Conservation (phyloP, 2,797 vertebrate genomes). For the Macropodus opercularis region DNA sequence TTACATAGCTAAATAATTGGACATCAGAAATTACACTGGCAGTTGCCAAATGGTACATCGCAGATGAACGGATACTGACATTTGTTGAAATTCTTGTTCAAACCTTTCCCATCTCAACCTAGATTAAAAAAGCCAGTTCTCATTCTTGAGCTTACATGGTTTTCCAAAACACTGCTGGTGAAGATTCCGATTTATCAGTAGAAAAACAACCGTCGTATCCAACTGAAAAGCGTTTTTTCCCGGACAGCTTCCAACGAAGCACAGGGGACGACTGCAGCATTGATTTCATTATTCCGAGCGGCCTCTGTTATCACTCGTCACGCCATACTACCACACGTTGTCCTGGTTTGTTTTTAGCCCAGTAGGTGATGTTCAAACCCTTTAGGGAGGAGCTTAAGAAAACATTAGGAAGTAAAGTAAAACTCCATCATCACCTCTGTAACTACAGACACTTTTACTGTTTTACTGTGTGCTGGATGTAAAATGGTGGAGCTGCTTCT, state of each 20-base stretch:
- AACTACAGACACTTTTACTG: conserved; percentile 5
- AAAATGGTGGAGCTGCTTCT: neutral
- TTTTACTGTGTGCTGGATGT: neutral
- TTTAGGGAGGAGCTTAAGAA: conserved; percentile 21
- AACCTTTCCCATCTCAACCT: conserved; percentile 33
- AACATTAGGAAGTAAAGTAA: conserved; percentile 5
- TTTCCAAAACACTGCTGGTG: conserved; percentile 42
- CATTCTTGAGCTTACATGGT: conserved; percentile 46
- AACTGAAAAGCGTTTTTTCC: conserved; percentile 70
- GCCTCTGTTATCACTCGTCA: conserved; percentile 51
- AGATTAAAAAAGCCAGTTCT: conserved; percentile 45
- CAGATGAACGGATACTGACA: conserved; percentile 18
- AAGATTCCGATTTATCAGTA: conserved; percentile 58
- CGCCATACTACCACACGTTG: conserved; percentile 27
- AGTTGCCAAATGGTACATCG: conserved; percentile 30
- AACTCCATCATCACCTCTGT: conserved; percentile 16
- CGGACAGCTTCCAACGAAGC: conserved; percentile 50
- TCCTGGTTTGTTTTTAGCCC: conserved; percentile 36
- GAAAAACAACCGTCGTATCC: conserved; percentile 65
- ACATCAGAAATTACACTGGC: conserved; percentile 8
- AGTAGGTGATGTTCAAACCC: conserved; percentile 11
- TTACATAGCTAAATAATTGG: conserved; percentile 15
- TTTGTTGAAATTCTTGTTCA: conserved; percentile 11
- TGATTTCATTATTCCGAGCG: conserved; percentile 49
- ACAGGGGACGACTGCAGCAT: conserved; percentile 39